Percentiles rank a stretch among this genome's conserved stretches.
Conservation (phyloP, 64 coral and sea anemone genomes). For the Anthopleura sola region DNA sequence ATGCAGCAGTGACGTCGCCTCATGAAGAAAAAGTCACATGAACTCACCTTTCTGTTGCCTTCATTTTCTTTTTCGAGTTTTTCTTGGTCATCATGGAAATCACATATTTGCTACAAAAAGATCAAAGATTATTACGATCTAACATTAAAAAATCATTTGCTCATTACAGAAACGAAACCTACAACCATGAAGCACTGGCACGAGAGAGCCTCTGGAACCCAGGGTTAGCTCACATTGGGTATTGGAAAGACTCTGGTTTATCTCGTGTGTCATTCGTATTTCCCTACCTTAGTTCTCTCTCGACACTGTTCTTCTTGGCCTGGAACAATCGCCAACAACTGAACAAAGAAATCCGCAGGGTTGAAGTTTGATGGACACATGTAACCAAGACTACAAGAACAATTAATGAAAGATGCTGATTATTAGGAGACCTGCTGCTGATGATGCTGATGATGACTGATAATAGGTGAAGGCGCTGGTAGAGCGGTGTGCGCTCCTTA, state of each 20-base stretch:
- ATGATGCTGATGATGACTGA: not conserved
- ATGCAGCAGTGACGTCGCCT: too few relatives aligned
- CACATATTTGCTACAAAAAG: not conserved
- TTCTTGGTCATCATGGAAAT: not conserved
- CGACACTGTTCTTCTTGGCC: conserved; percentile 48
- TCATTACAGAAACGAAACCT: too few relatives aligned
- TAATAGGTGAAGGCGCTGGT: too few relatives aligned
- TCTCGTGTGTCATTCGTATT: too few relatives aligned
- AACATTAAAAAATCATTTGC: too few relatives aligned
- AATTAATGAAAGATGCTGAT: not conserved
- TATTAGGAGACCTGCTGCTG: not conserved
- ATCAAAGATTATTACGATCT: not conserved
- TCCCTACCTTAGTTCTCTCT: conserved; percentile 32
- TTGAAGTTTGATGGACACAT: conserved; percentile 66
- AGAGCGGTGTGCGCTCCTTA: too few relatives aligned
- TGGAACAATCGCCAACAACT: conserved; percentile 62
- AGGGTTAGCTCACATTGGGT: too few relatives aligned
- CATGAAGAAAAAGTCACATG: too few relatives aligned
- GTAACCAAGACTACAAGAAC: conserved; percentile 42
- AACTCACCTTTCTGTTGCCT: not conserved
- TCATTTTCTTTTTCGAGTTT: not conserved
- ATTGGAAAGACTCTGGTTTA: too few relatives aligned
- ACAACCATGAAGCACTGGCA: too few relatives aligned
- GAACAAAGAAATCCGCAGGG: conserved; percentile 76
- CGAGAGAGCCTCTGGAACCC: too few relatives aligned